A percentile compares a stretch with the other conserved stretches of the same genome.
These are phyloP conservation scores for Pelodiscus sinensis DNA, from an alignment of 2,113 vertebrate species.

Conservation along the genomic window DNA sequence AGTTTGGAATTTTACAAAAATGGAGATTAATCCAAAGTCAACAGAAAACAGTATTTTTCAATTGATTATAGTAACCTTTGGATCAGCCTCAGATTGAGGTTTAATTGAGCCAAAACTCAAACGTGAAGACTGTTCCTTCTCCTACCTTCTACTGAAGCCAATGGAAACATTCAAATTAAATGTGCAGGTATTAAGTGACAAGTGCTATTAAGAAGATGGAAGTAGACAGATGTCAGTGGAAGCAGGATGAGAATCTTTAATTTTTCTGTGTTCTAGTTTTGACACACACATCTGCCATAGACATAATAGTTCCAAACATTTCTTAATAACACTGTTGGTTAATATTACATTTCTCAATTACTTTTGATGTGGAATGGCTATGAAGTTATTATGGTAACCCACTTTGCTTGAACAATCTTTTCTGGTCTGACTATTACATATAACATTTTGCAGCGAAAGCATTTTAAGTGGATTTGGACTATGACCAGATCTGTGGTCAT, in stretches of 20 bases:
- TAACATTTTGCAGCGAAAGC: neutral
- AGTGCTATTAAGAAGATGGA: neutral
- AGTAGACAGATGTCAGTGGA: neutral
- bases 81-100: neutral
- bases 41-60: neutral
- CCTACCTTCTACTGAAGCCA: neutral
- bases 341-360: constrained; percentile 19
- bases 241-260: neutral
- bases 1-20: neutral
- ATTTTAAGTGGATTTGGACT: constrained; percentile 21
- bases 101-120: neutral
- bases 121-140: neutral
- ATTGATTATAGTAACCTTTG: neutral
- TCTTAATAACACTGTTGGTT: neutral
- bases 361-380: constrained; percentile 5
- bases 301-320: neutral
- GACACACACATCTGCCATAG: neutral
- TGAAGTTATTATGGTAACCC: constrained; percentile 23
- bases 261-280: neutral
- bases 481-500: neutral
- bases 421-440: neutral
- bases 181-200: neutral
- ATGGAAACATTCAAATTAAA: neutral
- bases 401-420: constrained; percentile 37
- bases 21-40: accelerated